Evolutionary conservation across 2,797 vertebrate species (phyloP).

Genomic region (Spatula versicolor): DNA sequence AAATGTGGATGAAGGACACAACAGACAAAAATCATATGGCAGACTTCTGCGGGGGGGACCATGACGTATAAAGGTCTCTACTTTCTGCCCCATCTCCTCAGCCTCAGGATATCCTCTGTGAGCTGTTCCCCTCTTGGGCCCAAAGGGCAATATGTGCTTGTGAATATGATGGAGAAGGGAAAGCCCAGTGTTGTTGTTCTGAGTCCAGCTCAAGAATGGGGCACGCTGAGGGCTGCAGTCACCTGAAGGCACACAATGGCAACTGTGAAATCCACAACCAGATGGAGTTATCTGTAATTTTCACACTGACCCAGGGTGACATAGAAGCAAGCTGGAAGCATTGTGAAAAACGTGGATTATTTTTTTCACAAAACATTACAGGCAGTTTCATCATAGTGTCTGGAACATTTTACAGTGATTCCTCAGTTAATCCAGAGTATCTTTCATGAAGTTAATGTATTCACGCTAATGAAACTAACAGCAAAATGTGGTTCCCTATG

Average conservation of each 20-base stretch:
- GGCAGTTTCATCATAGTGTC: background rate
- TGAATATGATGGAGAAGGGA: background rate
- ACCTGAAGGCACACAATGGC: background rate
- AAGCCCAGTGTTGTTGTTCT: background rate
- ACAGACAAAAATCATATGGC: background rate
- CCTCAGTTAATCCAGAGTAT: background rate
- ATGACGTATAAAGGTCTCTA: background rate
- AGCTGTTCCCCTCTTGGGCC: background rate
- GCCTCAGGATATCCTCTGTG: background rate
- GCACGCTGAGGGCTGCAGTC: background rate
- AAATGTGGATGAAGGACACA: background rate
- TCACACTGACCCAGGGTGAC: background rate
- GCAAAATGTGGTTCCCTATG: slow-evolving; percentile 7
- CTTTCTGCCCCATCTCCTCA: background rate
- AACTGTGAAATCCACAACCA: background rate
- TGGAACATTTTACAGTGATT: background rate
- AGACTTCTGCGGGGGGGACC: background rate
- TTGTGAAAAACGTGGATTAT: background rate
- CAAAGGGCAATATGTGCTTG: background rate
- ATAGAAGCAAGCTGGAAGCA: background rate
- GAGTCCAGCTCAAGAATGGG: background rate
- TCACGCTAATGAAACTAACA: background rate
- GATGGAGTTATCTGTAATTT: background rate
- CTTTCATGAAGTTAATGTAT: background rate
- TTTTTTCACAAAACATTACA: background rate